These are phyloP conservation scores for Calameuta pallipes DNA, from an alignment of 2,888 invertebrate genomes.

Conservation along the genomic window DNA sequence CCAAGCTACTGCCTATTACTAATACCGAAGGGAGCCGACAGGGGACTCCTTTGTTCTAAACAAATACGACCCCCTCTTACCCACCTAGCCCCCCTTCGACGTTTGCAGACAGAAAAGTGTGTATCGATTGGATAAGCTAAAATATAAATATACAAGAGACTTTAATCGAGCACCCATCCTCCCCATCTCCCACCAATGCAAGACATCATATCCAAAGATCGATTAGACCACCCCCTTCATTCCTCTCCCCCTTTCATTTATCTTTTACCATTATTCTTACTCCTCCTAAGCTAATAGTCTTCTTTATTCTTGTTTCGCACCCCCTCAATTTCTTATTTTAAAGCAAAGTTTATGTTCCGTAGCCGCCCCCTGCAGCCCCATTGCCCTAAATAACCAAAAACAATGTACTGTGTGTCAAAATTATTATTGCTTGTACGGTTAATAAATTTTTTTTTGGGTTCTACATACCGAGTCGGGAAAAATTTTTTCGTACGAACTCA, in stretches of 20 bases:
- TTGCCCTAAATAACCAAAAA: too few relatives aligned
- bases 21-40: constrained; percentile 33
- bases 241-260: background rate
- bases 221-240: too few relatives aligned
- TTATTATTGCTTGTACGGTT: too few relatives aligned
- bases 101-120: constrained; percentile 50
- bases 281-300: too few relatives aligned
- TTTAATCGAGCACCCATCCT: background rate
- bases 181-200: background rate
- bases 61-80: constrained; percentile 36
- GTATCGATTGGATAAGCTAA: constrained; percentile 57
- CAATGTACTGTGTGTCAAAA: too few relatives aligned
- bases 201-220: background rate
- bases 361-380: too few relatives aligned
- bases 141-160: constrained; percentile 40
- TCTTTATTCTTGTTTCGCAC: too few relatives aligned
- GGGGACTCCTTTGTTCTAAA: constrained; percentile 35
- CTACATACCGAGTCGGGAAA: too few relatives aligned
- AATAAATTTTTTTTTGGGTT: too few relatives aligned
- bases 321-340: too few relatives aligned
- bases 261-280: background rate
- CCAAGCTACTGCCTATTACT: constrained; percentile 55
- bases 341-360: too few relatives aligned
- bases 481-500: too few relatives aligned
- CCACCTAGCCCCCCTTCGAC: background rate